Evolutionary conservation across 1,140 invertebrate genomes (phyloP).

Genomic region (Caenorhabditis latens): DNA sequence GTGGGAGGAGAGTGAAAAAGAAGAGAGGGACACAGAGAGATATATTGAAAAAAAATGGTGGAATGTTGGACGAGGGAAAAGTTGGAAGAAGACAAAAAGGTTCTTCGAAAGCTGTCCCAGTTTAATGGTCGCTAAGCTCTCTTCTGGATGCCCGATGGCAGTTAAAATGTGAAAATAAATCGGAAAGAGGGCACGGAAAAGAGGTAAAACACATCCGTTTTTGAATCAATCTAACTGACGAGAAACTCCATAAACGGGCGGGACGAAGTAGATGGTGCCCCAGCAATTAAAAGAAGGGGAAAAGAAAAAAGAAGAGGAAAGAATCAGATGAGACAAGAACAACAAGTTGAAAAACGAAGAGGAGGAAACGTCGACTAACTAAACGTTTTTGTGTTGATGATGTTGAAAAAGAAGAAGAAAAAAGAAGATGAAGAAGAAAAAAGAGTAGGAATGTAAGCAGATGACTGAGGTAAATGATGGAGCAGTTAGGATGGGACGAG

Average conservation of each 20-base stretch:
- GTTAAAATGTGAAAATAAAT: conserved; percentile 8
- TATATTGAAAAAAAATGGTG: background rate
- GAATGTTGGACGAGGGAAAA: background rate
- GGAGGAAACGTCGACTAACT: conserved; percentile 8
- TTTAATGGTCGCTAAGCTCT: conserved; percentile 36
- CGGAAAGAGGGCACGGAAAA: background rate
- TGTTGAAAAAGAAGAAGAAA: background rate
- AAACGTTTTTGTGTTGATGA: conserved; percentile 52
- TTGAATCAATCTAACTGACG: background rate
- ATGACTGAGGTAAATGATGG: conserved; percentile 43
- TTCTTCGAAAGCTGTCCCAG: background rate
- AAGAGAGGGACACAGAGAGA: background rate
- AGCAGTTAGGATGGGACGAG: background rate
- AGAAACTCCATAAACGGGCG: conserved; percentile 10
- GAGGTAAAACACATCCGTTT: background rate
- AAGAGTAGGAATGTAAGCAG: background rate
- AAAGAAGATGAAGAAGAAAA: conserved; percentile 1
- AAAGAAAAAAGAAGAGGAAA: background rate
- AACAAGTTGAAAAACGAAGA: conserved; percentile 51
- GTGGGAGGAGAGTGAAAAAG: background rate
- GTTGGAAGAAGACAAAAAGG: too few species aligned
- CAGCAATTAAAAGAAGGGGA: conserved; percentile 1
- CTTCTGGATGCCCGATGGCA: background rate
- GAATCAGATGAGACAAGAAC: conserved; percentile 36
- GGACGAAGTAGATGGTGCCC: background rate